Percentiles rank a stretch among this genome's conserved stretches.
Evolutionary conservation across 2,888 invertebrate species (phyloP).

Genomic region (Cantharis flavilabris): DNA sequence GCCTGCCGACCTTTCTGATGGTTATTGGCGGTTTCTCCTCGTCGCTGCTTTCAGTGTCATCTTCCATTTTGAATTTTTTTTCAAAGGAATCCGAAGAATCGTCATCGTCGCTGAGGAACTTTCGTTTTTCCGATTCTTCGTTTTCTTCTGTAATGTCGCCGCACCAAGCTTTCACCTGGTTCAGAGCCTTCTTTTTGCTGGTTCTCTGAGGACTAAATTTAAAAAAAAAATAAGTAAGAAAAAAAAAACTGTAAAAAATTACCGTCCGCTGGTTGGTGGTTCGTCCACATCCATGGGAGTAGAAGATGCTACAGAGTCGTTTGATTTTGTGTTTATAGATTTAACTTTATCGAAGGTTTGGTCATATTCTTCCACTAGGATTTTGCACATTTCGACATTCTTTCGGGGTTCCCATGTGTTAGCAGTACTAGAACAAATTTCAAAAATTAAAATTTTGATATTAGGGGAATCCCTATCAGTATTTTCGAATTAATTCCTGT

Average conservation of each 20-base stretch:
- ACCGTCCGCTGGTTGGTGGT: conserved; percentile 36
- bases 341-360: conserved; percentile 77
- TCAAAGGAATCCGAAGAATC: conserved; percentile 49
- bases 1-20: conserved; percentile 32
- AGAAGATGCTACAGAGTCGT: conserved; percentile 1
- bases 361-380: conserved; percentile 79
- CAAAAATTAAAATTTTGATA: neutral
- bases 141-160: conserved; percentile 67
- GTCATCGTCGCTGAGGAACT: conserved; percentile 42
- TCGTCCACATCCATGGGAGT: conserved; percentile 5
- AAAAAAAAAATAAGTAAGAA: neutral
- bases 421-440: conserved; percentile 42
- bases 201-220: conserved; percentile 70
- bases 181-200: conserved; percentile 81
- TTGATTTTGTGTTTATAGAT: conserved; percentile 38
- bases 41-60: conserved; percentile 44
- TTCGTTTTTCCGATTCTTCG: conserved; percentile 38
- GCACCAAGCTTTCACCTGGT: conserved; percentile 85
- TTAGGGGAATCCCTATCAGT: neutral
- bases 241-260: neutral
- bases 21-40: conserved; percentile 33
- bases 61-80: conserved; percentile 52
- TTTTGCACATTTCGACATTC: conserved; percentile 76
- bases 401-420: conserved; percentile 86
- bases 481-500: neutral